phyloP scores from a whole-genome alignment of 2,888 invertebrate genomes.

The Chydorus sphaericus region DNA sequence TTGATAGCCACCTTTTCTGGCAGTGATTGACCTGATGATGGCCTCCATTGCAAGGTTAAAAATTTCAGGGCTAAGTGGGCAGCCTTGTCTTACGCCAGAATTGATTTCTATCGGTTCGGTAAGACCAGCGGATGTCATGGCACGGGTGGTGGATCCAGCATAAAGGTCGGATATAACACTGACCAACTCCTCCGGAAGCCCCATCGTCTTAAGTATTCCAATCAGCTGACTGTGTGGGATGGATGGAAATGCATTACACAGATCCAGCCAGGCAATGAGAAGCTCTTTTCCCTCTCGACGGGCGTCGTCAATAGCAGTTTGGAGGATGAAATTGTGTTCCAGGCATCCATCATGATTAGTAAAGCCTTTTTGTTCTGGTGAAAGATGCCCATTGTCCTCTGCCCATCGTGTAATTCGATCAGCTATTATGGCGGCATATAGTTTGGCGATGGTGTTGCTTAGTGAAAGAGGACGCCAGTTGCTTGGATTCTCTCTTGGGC shows the following conservation, averaged over 20 bases:
- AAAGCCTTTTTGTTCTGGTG: neutral
- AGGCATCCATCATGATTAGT: neutral
- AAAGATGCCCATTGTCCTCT: neutral
- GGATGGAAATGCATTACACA: conserved; percentile 28
- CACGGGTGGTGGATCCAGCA: conserved; percentile 17
- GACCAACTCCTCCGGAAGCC: neutral
- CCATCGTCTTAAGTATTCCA: conserved; percentile 4
- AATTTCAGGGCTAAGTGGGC: conserved; percentile 25
- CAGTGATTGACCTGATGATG: conserved; percentile 16
- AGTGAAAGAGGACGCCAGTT: conserved; percentile 8
- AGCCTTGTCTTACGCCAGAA: conserved; percentile 26
- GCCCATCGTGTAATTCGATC: conserved; percentile 5
- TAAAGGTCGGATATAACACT: conserved; percentile 19
- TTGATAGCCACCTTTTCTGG: neutral
- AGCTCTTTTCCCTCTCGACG: conserved; percentile 16
- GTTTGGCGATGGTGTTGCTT: conserved; percentile 9
- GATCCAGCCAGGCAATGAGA: conserved; percentile 27
- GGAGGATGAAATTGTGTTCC: conserved; percentile 3
- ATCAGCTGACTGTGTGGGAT: conserved; percentile 23
- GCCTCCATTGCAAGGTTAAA: conserved; percentile 26
- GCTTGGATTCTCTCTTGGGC: neutral
- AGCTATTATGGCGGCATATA: conserved; percentile 2
- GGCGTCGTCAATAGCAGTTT: conserved; percentile 20
- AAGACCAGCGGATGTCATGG: conserved; percentile 18
- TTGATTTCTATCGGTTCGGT: conserved; percentile 20